A percentile compares a stretch with the other conserved stretches of the same genome.
Evolutionary conservation across 2,113 vertebrate species (phyloP).

Genomic region (Myiozetetes cayanensis): DNA sequence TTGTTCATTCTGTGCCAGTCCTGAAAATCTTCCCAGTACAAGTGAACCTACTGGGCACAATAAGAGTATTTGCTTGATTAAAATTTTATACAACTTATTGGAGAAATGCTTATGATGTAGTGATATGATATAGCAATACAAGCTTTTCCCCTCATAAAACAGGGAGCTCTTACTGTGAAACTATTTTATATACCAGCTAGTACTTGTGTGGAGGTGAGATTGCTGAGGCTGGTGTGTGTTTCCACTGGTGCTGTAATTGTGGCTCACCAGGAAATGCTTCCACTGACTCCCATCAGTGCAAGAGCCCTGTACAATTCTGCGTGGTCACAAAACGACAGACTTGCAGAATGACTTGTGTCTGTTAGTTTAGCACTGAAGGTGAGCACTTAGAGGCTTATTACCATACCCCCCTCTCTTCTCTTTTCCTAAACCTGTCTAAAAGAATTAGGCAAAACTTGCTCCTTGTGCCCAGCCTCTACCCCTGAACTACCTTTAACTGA

Average conservation of each 20-base stretch:
- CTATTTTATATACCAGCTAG: not conserved
- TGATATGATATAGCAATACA: not conserved
- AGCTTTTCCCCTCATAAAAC: not conserved
- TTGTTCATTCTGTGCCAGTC: not conserved
- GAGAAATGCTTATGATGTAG: not conserved
- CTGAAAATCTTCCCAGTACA: not conserved
- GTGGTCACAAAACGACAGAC: not conserved
- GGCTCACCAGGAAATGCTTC: not conserved
- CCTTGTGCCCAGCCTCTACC: too few relatives aligned
- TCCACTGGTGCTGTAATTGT: not conserved
- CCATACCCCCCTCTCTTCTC: not conserved
- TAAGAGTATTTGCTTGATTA: constrained; percentile 39
- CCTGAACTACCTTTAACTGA: too few relatives aligned
- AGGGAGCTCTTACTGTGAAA: not conserved
- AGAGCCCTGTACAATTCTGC: fast-evolving
- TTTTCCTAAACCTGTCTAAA: not conserved
- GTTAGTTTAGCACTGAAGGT: not conserved
- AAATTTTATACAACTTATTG: constrained; percentile 28
- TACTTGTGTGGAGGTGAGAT: not conserved
- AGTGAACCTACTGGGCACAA: constrained; percentile 9
- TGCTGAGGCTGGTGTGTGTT: not conserved
- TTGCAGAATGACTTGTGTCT: not conserved
- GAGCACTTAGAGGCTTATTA: not conserved
- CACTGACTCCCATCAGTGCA: fast-evolving
- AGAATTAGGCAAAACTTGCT: too few relatives aligned